Base-by-base conservation (phyloP, 2,113 vertebrate genomes). In the Podocnemis expansa region DNA sequence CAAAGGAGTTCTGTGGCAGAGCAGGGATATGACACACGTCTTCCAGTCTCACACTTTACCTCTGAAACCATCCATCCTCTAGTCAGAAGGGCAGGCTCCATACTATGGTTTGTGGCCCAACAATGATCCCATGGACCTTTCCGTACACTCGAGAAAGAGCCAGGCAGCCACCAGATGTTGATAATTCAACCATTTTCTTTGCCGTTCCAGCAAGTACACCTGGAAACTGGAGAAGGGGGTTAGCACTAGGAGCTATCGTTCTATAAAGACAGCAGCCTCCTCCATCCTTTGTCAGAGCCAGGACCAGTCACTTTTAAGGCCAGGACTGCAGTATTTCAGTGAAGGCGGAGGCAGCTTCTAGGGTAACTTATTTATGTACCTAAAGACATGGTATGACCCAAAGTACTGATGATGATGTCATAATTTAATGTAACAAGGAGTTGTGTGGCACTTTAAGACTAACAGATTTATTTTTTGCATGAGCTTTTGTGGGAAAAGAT, bases 151-250 rank as follows among this genome's bases (percentile, higher is more conserved):
- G 21, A 79, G 54, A 93, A n/a, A 56, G 58, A 79, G 11, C 4
- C 6, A 31, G n/a, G 34, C 43, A 56, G 1, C 5, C 12, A 80
- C 8, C 31, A 17, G 60, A 63, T 63, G 34, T 63, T 63, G 31
- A 29, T 63, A 63, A 63, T 63, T 63, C 31, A 63, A 34, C 17
- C 60, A 67, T 31, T 84, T 60, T 79, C 10, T 3, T 51, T 78
- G 27, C 43, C 89, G 13, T 84, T 93, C 31, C 12, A 22, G 21
- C 29, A 34, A 11, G 56, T 89, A 5, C n/a, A 85, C 12, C 45
- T 41, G 17, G 31, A 89, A 84, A 22, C 14, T 90, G 60, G 0
- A 0, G 85, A 6, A 4, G 3, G 1, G 70, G 21, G 34, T 16
- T 47, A 67, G 13, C 19, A 67, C 29, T 16, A 7, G 75, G 19